phyloP scores from a whole-genome alignment of 2,113 vertebrate genomes.

The Anseranas semipalmata region DNA sequence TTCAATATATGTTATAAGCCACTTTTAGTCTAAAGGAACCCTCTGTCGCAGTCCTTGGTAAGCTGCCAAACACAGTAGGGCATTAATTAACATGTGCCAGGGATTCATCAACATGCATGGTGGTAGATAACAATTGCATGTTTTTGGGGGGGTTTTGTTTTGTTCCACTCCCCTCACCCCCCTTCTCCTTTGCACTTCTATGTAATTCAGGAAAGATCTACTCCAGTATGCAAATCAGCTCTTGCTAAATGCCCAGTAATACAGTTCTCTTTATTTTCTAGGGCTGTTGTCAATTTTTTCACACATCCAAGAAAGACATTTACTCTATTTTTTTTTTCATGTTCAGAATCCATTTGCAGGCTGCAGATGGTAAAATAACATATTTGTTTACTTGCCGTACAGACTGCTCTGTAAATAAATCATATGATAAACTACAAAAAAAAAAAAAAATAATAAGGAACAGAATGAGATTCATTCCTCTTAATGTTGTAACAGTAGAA shows the following conservation, averaged over 20 bases:
- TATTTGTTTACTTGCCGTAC: constrained; percentile 67
- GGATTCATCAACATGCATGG: constrained; percentile 73
- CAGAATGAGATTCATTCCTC: constrained; percentile 60
- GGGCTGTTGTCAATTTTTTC: constrained; percentile 62
- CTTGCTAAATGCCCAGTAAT: constrained; percentile 65
- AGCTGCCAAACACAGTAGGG: constrained; percentile 76
- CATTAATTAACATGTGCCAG: constrained; percentile 80
- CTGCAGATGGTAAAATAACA: constrained; percentile 50
- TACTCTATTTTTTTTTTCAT: constrained; percentile 63
- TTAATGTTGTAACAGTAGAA: constrained; percentile 37
- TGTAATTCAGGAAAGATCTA: constrained; percentile 74
- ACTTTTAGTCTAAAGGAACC: constrained; percentile 70
- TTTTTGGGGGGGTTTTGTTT: not conserved
- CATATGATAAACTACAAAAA: constrained; percentile 62
- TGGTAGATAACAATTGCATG: constrained; percentile 16
- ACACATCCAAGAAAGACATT: constrained; percentile 53
- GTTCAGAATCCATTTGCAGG: constrained; percentile 58
- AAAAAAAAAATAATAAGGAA: not conserved
- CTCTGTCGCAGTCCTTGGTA: constrained; percentile 64
- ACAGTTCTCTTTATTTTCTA: constrained; percentile 72
- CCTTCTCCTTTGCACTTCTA: constrained; percentile 40
- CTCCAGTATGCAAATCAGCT: constrained; percentile 76
- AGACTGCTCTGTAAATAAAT: constrained; percentile 68
- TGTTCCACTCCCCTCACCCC: too few species aligned
- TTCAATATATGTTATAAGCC: constrained; percentile 61